Evolutionary conservation across 2,888 invertebrate species (phyloP), one percentile per base, ranked within the genome.

Genomic region (Saturnia pavonia): DNA sequence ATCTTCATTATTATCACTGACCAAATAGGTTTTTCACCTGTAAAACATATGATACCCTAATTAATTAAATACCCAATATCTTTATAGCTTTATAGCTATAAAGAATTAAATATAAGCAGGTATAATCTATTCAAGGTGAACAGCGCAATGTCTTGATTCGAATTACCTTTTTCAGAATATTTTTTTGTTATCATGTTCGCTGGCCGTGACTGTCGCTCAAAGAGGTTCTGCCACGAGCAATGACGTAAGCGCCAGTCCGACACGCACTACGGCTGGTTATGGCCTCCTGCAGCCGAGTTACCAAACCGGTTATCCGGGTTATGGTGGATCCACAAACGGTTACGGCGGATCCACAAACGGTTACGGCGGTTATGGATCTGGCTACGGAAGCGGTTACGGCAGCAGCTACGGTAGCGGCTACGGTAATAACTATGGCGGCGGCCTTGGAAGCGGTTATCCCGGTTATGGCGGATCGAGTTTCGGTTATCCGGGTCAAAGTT

Each of bases 191-290:
- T 80, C 85, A 70, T 91, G 90, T 78, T 79, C 84, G 57, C 60
- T 90, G 80, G 86, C 88, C 79, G 82, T 88, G 77, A 80, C 83
- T 22, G 72, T 79, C 8, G 84, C 84, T 51, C 89, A 90, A 76
- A 83, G 86, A 66, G 72, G 87, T n/a, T 78, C 83, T n/a, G 90
- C 87, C 40, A 73, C 83, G 1, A 85, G 76, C 71, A 82, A 80
- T 76, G 88, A 87, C 71, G 73, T 82, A 72, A 79, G 77, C 54
- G 85, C 82, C 42, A 80, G 81, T 27, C 85, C 85, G 70, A 80
- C 85, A 34, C 80, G 89, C 25, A 88, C 81, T 72, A 75, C 79
- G 0, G 90, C 91, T 51, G 91, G 92, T 11, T 92, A 92, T 69
- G 92, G 92, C 1, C 76, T 91, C 11, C 77, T 88, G 19, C 84